Evolutionary conservation across 2,797 vertebrate species (phyloP).

Genomic region (Oreochromis mossambicus): DNA sequence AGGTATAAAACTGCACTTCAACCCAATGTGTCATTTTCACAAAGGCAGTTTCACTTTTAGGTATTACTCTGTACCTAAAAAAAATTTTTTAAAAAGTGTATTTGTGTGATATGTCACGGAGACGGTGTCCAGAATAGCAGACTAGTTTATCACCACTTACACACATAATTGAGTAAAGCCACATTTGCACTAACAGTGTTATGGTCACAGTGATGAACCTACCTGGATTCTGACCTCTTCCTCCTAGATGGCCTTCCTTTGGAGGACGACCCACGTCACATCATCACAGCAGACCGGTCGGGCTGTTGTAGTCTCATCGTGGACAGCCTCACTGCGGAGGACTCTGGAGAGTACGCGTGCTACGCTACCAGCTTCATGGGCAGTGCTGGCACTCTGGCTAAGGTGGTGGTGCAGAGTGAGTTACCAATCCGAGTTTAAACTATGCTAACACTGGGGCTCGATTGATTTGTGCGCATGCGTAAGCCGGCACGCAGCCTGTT

Average conservation of each 20-base stretch:
- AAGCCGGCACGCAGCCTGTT: background rate
- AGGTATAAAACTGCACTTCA: background rate
- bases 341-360: slow-evolving; percentile 94
- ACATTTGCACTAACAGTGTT: background rate
- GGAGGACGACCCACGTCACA: slow-evolving; percentile 90
- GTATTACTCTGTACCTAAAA: background rate
- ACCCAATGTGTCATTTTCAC: background rate
- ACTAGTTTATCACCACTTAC: background rate
- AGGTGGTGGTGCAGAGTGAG: slow-evolving; percentile 89
- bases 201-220: background rate
- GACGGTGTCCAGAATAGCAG: background rate
- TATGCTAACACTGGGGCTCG: background rate
- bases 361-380: slow-evolving; percentile 87
- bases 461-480: background rate
- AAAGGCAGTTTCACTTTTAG: background rate
- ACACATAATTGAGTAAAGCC: background rate
- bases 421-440: background rate
- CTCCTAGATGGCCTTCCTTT: slow-evolving; percentile 84
- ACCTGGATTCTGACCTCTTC: background rate
- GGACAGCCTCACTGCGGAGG: slow-evolving; percentile 81
- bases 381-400: slow-evolving; percentile 84
- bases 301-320: slow-evolving; percentile 88
- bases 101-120: background rate
- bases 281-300: slow-evolving; percentile 86
- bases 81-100: background rate